These are phyloP conservation scores for Phylloscopus whistleri DNA, from an alignment of 2,113 vertebrate species.

Conservation along the genomic window DNA sequence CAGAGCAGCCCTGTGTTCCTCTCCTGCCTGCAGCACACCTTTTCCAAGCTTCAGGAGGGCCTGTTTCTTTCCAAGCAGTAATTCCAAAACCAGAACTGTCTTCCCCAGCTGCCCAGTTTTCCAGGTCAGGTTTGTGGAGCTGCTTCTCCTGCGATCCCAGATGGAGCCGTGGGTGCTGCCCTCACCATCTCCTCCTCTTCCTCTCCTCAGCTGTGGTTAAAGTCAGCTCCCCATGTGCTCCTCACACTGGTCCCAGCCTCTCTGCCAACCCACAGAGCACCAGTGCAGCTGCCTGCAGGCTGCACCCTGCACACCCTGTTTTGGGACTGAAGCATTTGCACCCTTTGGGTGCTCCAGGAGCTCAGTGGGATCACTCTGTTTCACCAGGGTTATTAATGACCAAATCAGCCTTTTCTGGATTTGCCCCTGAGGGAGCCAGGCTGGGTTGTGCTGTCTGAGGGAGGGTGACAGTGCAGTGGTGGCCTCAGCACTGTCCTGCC, in stretches of 20 bases:
- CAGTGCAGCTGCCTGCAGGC: background rate
- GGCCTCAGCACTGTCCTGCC: background rate
- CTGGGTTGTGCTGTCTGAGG: background rate
- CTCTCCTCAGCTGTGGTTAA: background rate
- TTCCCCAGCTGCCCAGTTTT: background rate
- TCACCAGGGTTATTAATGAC: too few species aligned
- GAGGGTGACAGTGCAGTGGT: background rate
- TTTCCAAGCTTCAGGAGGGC: background rate
- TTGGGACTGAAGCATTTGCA: background rate
- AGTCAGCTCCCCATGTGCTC: background rate
- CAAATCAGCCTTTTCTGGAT: background rate
- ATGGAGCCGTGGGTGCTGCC: background rate
- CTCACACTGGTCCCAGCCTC: background rate
- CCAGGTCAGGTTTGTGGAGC: background rate
- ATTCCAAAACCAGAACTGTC: background rate
- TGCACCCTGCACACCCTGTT: rapidly evolving
- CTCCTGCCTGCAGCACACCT: background rate
- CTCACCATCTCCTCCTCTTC: background rate
- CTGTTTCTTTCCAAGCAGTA: background rate
- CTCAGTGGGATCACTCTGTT: rapidly evolving
- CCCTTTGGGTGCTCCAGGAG: background rate
- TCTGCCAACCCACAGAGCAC: background rate
- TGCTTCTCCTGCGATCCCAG: background rate
- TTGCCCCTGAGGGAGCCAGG: background rate
- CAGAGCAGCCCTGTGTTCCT: background rate